Conservation (phyloP, 2,888 invertebrate genomes). For the Chaitophorus viminalis region DNA sequence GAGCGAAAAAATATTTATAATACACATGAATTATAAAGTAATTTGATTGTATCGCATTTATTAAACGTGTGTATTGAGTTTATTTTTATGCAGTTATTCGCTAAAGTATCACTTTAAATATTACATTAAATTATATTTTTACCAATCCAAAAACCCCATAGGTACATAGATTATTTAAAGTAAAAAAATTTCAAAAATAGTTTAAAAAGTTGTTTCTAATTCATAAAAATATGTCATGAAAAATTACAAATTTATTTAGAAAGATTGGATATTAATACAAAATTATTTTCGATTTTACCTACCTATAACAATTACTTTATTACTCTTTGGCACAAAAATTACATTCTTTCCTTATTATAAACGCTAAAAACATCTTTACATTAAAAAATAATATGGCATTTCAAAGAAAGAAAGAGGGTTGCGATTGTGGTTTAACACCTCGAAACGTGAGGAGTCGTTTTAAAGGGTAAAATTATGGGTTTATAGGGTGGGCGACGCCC, state of each 20-base stretch:
- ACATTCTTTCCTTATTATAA: not conserved
- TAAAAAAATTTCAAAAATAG: not conserved
- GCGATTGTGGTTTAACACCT: slow-evolving; percentile 47
- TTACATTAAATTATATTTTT: too few species aligned
- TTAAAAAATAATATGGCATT: slow-evolving; percentile 57
- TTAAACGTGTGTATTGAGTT: not conserved
- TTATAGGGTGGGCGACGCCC: slow-evolving; percentile 28
- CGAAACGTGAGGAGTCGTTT: slow-evolving; percentile 37
- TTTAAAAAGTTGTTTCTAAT: not conserved
- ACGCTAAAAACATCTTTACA: slow-evolving; percentile 7
- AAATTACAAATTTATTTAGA: slow-evolving; percentile 18
- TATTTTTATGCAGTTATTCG: not conserved
- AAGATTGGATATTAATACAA: not conserved
- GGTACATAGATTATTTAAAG: not conserved
- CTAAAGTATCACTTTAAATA: not conserved
- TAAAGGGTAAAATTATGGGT: slow-evolving; percentile 33
- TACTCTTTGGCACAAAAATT: slow-evolving; percentile 1
- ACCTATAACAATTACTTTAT: slow-evolving; percentile 34
- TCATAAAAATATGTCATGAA: not conserved
- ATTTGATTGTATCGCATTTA: slow-evolving; percentile 17
- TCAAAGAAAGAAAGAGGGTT: slow-evolving; percentile 3
- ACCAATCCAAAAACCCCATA: not conserved
- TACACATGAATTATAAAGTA: not conserved
- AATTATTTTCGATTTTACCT: not conserved
- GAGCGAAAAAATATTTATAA: slow-evolving; percentile 12